Base-by-base conservation (phyloP, 2,113 vertebrate species). In the Pao palembangensis region DNA sequence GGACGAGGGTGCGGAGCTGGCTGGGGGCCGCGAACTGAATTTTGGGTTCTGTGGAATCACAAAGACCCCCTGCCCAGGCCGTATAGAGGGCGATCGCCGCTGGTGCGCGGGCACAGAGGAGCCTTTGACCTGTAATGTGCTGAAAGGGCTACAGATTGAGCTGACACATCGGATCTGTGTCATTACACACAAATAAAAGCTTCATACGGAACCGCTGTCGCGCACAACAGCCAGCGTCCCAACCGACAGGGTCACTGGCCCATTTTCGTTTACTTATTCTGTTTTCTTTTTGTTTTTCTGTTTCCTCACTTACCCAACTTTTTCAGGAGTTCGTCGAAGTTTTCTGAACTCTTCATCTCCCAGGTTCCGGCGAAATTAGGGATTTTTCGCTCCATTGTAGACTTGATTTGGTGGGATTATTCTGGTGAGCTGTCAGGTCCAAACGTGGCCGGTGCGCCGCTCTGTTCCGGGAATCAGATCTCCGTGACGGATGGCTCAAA, bases 271-370 rank as follows among this genome's bases (percentile, higher is more conserved):
- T 2, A 17, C 1, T n/a, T n/a, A 6, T n/a, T 10, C n/a, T 5
- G 2, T 3, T 41, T 16, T 28, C 25, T 7, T 28, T 7, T 28
- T 23, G 21, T 49, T 1, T 44, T 28, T 73, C n/a, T n/a, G n/a
- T n/a, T 16, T 1, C 5, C 20, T 77, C 74, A 79, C 94, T 93
- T 85, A 98, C 94, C 92, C 75, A 96, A 55, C 0, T 83, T 90
- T 87, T 96, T 96, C 54, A 96, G 89, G 48, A 98, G 89, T 51
- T 96, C 95, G 73, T 96, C 95, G 60, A 98, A 98, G 88, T 96
- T 94, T 70, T 95, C 94, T 2, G 94, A 96, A 56, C 88, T 92
- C 74, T 90, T 92, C 92, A 98, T 97, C 65, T 92, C 94, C 95
- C 94, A 97, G 68, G 88, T 92, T 56, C 95, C 95, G 25, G 94